Evolutionary conservation across 2,113 vertebrate genomes (phyloP), one percentile per base, ranked within the genome.

Genomic region (Ammodytes dubius): DNA sequence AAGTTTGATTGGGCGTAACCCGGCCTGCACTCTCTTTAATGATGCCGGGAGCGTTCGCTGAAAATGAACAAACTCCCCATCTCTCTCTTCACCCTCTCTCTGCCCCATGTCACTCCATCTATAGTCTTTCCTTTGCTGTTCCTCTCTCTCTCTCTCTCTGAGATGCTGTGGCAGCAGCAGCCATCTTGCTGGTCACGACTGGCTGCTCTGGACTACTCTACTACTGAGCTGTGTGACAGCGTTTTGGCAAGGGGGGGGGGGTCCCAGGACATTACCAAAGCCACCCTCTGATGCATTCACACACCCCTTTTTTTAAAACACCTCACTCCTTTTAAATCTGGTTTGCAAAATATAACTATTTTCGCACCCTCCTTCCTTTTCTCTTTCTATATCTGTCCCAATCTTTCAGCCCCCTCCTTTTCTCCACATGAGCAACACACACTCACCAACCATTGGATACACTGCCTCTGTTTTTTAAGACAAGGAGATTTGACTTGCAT

Each of bases 401-500:
- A 42, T 57, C 53, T 37, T 27, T 5, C 67, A 8, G 6, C 57
- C 10, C 50, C 39, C 35, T 35, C 2, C n/a, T 64, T 81, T 79
- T 74, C 56, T 68, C 49, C 60, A 65, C 67, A 63, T 49, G 42
- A 50, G 70, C 71, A 13, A 39, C 74, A 74, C 67, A 80, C 53
- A 75, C 52, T 49, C 73, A 27, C 27, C 1, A 27, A 27, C 27
- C 27, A 27, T 43, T 53, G 27, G 50, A 88, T 82, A 63, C 85
- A 59, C 78, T 64, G 74, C 86, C 79, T 86, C 75, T 63, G 39
- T 82, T 87, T 82, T 82, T 82, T 82, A 84, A 87, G 72, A 47
- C 76, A 68, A 89, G 82, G 59, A 83, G 85, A 94, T 95, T 90
- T 27, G 6, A 89, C 27, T 88, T 89, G 89, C 90, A 84, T 90